Conservation (phyloP, 2,888 invertebrate species). For the Eubasilissa splendida region DNA sequence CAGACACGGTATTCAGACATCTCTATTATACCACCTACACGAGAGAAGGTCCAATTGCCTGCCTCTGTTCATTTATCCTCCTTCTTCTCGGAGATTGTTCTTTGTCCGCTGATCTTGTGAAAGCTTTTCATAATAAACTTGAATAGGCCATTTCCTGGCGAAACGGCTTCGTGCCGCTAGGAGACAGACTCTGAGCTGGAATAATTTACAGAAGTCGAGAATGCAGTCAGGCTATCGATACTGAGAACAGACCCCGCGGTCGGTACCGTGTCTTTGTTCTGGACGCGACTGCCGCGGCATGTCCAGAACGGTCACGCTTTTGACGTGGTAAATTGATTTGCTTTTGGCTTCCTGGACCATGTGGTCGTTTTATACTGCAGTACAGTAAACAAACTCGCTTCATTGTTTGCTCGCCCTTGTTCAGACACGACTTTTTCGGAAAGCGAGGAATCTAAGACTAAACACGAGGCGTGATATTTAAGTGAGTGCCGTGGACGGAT, state of each 20-base stretch:
- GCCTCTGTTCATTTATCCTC: slow-evolving; percentile 27
- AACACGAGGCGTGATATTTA: not conserved
- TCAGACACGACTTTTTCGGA: not conserved
- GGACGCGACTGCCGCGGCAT: too few relatives aligned
- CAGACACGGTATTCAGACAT: slow-evolving; percentile 28
- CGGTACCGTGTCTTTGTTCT: too few relatives aligned
- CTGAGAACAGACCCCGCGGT: too few relatives aligned
- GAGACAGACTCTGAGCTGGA: not conserved
- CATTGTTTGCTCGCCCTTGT: not conserved
- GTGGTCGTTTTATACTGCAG: not conserved
- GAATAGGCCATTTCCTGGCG: slow-evolving; percentile 54
- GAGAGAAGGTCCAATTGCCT: slow-evolving; percentile 22
- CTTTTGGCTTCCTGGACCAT: not conserved
- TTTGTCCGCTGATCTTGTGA: slow-evolving; percentile 44
- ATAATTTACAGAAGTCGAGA: not conserved
- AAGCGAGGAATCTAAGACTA: not conserved
- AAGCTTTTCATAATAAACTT: slow-evolving; percentile 50
- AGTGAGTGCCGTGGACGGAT: too few relatives aligned
- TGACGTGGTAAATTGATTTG: slow-evolving; percentile 9
- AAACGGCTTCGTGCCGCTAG: not conserved
- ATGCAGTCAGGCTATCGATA: too few relatives aligned
- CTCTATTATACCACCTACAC: slow-evolving; percentile 40
- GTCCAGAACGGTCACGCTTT: slow-evolving; percentile 11
- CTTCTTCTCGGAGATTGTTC: slow-evolving; percentile 45
- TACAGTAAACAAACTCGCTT: not conserved